Conservation (phyloP, 2,797 vertebrate species). For the Lacerta viridis region DNA sequence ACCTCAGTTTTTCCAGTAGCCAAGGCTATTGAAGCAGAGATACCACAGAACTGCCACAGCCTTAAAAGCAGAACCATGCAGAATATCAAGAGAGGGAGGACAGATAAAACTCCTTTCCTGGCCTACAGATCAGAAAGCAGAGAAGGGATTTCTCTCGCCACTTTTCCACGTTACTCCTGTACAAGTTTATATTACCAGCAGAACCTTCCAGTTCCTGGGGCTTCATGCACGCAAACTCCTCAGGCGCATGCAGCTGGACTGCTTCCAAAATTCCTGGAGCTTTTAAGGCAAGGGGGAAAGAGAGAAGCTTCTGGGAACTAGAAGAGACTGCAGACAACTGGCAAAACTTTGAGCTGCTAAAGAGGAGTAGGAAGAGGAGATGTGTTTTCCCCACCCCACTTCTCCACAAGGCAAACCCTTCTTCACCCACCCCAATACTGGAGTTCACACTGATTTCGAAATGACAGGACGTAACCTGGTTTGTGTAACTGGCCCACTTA, state of each 20-base stretch:
- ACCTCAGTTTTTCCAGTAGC: background rate
- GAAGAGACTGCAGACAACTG: background rate
- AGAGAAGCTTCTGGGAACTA: background rate
- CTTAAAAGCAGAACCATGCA: background rate
- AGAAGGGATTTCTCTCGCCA: background rate
- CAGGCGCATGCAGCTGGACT: background rate
- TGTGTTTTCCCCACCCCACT: conserved; percentile 9
- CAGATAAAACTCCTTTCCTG: background rate
- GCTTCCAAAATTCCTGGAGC: background rate
- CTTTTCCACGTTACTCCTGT: background rate
- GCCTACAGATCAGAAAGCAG: background rate
- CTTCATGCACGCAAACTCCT: conserved; percentile 19
- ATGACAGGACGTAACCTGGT: conserved; percentile 38
- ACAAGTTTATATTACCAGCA: conserved; percentile 31
- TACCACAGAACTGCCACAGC: background rate
- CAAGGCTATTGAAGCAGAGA: background rate
- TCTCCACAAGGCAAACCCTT: background rate
- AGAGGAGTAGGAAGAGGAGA: background rate
- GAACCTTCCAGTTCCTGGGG: background rate
- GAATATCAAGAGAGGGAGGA: background rate
- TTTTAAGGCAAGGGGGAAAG: background rate
- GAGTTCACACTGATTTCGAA: conserved; percentile 26
- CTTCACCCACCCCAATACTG: background rate
- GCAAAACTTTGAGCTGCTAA: background rate
- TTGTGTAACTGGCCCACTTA: conserved; percentile 54